Evolutionary conservation across 2,113 vertebrate species (phyloP).

Genomic region (Pyxicephalus adspersus): DNA sequence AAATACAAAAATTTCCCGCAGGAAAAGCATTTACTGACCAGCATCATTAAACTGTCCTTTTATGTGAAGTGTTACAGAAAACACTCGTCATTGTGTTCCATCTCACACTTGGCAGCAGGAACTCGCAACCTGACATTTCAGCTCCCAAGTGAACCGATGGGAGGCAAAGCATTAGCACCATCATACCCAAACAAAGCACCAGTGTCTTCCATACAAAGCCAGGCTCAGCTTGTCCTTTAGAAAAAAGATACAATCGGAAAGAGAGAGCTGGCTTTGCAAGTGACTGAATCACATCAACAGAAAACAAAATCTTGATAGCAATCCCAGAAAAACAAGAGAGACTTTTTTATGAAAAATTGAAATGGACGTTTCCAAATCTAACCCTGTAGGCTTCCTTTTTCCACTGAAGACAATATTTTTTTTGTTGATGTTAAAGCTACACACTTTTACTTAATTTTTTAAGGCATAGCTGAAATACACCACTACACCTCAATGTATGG

Average conservation of each 20-base stretch:
- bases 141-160: conserved; percentile 3
- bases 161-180: conserved; percentile 4
- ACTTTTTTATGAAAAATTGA: conserved; percentile 7
- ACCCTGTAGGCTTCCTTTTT: neutral
- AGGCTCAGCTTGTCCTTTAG: neutral
- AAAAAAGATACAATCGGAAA: conserved; percentile 5
- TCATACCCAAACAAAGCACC: conserved; percentile 20
- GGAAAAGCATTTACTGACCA: neutral
- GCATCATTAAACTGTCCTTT: conserved; percentile 16
- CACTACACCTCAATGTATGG: too few relatives aligned
- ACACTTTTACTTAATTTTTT: too few relatives aligned
- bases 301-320: conserved; percentile 30
- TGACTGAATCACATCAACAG: conserved; percentile 17
- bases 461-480: too few relatives aligned
- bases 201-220: conserved; percentile 1
- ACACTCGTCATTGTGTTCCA: neutral
- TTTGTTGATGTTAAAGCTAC: neutral
- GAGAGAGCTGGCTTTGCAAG: conserved; percentile 10
- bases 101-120: conserved; percentile 6
- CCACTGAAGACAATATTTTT: neutral
- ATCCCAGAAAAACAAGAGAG: conserved; percentile 33
- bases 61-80: conserved; percentile 7
- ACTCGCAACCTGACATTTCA: conserved; percentile 43
- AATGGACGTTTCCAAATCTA: neutral
- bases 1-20: neutral